phyloP scores from a whole-genome alignment of 2,888 invertebrate species.

The Heliconius erato region DNA sequence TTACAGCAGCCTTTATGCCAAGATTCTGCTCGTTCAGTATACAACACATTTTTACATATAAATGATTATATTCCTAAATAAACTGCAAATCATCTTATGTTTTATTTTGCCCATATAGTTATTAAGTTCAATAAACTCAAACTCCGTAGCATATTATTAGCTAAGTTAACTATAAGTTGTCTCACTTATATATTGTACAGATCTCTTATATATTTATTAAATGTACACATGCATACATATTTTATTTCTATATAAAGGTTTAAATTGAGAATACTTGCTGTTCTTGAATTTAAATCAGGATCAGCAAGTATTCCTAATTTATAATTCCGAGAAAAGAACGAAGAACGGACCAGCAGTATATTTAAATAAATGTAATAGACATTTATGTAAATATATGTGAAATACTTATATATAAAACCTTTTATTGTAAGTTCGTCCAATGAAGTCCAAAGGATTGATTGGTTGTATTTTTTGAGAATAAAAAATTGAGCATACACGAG shows the following conservation, averaged over 20 bases:
- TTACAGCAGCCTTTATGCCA: constrained; percentile 47
- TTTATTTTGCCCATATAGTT: not conserved
- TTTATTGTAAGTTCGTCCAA: not conserved
- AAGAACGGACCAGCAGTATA: too few species aligned
- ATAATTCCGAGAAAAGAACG: too few species aligned
- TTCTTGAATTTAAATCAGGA: too few species aligned
- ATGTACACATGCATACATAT: not conserved
- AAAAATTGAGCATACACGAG: constrained; percentile 59
- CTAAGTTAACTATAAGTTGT: not conserved
- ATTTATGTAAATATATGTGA: too few species aligned
- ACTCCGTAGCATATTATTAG: not conserved
- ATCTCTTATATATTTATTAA: not conserved
- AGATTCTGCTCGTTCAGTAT: constrained; percentile 41
- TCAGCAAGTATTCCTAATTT: too few species aligned
- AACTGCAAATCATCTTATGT: constrained; percentile 16
- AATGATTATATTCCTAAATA: constrained; percentile 31
- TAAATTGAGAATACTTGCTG: too few species aligned
- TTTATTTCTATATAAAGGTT: too few species aligned
- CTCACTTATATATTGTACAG: not conserved
- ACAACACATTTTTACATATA: constrained; percentile 37
- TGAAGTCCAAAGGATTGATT: constrained; percentile 6
- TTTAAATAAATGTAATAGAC: too few species aligned
- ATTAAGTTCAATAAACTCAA: not conserved
- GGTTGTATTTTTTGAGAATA: constrained; percentile 41
- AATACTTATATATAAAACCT: not conserved